Base-by-base conservation (phyloP, 2,797 vertebrate species). In the Epinephelus coioides region DNA sequence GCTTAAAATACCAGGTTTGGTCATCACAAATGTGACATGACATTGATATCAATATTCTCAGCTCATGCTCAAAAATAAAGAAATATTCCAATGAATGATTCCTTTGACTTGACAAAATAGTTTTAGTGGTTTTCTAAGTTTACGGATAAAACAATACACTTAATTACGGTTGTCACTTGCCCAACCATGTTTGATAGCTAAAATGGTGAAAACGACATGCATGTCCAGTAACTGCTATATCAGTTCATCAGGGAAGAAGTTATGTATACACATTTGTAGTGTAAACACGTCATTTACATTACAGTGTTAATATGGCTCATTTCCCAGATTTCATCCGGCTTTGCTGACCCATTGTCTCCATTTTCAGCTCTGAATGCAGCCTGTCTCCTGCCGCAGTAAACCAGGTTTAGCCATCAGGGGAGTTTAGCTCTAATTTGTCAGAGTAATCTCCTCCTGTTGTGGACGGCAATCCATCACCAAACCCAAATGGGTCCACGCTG, bases 371-470 rank as follows among this genome's bases (percentile, higher is more conserved):
- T 78, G 78, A 67, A 75, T 47, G 60, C 77, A 72, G 71, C 50
- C 67, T 27, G 79, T 69, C 67, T 91, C 87, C 83, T 82, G 82
- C 74, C 74, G 78, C 85, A 81, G 70, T 65, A 83, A 89, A 91
- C 86, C 87, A 83, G 85, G 82, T 91, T 90, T 66, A 43, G 67
- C 62, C 76, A 81, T 81, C 85, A 86, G 14, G 84, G 83, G 88
- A 86, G 75, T 76, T 83, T 25, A 59, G 69, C 79, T 44, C 66
- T 89, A 84, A 91, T 89, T 73, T 63, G 73, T 79, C 73, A 69
- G 59, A 53, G 56, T 89, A 81, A 85, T 91, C 85, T 91, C 34
- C 77, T 93, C 84, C 69, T 51, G 70, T 59, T 66, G 78, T 47
- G 60, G 61, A 79, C 10, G 44, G 75, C 69, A 21, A 89, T 93